Conservation (phyloP, 2,888 invertebrate genomes). For the Smittia sp. region DNA sequence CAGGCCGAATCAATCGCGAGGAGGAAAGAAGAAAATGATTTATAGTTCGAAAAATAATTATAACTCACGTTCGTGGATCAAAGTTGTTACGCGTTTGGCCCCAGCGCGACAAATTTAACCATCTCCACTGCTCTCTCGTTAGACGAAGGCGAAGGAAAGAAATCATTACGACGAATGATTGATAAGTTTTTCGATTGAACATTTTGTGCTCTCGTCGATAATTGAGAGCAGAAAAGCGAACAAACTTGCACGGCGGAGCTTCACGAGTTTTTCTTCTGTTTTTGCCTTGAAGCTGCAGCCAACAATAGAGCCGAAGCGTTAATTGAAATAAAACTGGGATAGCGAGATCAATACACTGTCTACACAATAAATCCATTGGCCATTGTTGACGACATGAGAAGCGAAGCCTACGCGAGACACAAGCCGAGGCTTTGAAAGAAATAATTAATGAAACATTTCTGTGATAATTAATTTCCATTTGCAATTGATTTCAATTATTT, state of each 20-base stretch:
- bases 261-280: not conserved
- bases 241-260: not conserved
- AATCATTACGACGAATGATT: conserved; percentile 21
- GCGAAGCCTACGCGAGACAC: conserved; percentile 1
- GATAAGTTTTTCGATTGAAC: conserved; percentile 27
- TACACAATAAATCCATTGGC: not conserved
- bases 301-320: not conserved
- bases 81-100: not conserved
- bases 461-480: conserved; percentile 14
- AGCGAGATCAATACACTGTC: not conserved
- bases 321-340: not conserved
- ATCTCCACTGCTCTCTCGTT: not conserved
- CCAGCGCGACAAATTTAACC: conserved; percentile 14
- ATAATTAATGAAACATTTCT: conserved; percentile 10
- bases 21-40: conserved; percentile 33
- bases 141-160: not conserved
- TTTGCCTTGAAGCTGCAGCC: not conserved
- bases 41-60: conserved; percentile 35
- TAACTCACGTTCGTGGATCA: not conserved
- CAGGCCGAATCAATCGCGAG: not conserved
- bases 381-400: not conserved
- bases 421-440: not conserved
- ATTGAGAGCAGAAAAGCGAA: not conserved
- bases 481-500: conserved; percentile 24
- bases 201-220: not conserved